Evolutionary conservation across 2,888 invertebrate genomes (phyloP).

Genomic region (Drosophila monieri): DNA sequence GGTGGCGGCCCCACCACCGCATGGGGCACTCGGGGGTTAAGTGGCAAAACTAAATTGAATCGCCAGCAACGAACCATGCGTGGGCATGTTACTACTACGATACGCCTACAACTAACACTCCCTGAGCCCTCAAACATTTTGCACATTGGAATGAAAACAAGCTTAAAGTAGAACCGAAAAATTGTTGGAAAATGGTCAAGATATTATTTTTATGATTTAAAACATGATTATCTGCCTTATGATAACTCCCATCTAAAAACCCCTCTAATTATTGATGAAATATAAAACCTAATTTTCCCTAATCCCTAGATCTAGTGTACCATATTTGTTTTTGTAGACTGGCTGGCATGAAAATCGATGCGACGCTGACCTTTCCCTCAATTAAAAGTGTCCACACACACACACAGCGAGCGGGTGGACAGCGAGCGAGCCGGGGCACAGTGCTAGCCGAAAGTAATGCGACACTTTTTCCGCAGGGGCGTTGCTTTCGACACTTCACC

Average conservation of each 20-base stretch:
- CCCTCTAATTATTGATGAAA: not conserved
- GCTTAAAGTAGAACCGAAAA: not conserved
- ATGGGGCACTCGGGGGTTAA: conserved; percentile 63
- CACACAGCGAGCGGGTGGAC: not conserved
- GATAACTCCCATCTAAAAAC: not conserved
- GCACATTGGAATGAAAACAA: conserved; percentile 7
- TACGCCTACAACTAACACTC: conserved; percentile 54
- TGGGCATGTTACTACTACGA: conserved; percentile 46
- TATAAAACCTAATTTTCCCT: not conserved
- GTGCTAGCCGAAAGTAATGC: conserved; percentile 57
- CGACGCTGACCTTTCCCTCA: conserved; percentile 73
- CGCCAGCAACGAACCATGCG: conserved; percentile 47
- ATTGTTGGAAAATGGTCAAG: not conserved
- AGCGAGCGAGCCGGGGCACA: conserved; percentile 25
- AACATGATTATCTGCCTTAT: no score
- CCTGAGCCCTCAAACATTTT: not conserved
- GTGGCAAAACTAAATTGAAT: conserved; percentile 70
- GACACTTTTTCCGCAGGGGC: conserved; percentile 26
- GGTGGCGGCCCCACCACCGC: conserved; percentile 32
- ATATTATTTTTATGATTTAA: no score
- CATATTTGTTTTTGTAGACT: conserved; percentile 32
- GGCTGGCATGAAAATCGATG: conserved; percentile 66
- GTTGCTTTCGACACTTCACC: conserved; percentile 48
- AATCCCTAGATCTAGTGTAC: not conserved
- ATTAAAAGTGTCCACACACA: conserved; percentile 50